These are phyloP conservation scores for Drosophila suboccidentalis DNA, from an alignment of 2,888 invertebrate genomes.

Conservation along the genomic window DNA sequence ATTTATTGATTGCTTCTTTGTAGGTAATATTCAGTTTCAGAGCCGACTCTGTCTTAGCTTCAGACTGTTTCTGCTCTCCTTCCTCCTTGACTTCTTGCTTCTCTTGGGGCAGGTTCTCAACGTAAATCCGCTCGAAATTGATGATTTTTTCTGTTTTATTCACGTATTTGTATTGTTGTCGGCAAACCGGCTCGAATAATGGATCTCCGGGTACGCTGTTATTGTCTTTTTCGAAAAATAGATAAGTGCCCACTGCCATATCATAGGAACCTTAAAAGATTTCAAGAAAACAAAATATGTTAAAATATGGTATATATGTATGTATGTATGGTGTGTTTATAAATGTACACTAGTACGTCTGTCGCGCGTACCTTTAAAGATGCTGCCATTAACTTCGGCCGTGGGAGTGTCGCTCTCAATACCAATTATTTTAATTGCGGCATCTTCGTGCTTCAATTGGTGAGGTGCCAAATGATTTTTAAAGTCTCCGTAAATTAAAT, in stretches of 20 bases:
- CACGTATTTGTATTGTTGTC: slow-evolving; percentile 87
- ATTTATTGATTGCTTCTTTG: slow-evolving; percentile 82
- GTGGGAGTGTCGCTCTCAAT: slow-evolving; percentile 88
- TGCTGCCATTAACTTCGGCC: slow-evolving; percentile 89
- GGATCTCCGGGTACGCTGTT: slow-evolving; percentile 86
- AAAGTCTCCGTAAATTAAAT: slow-evolving; percentile 84
- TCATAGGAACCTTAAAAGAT: slow-evolving; percentile 88
- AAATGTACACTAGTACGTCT: no score
- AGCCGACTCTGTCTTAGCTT: slow-evolving; percentile 14
- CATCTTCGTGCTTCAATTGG: slow-evolving; percentile 75
- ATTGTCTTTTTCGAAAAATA: slow-evolving; percentile 90
- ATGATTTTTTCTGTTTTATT: slow-evolving; percentile 89
- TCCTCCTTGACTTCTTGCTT: slow-evolving; percentile 38
- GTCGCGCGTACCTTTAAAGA: slow-evolving; percentile 86
- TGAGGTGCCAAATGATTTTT: slow-evolving; percentile 81
- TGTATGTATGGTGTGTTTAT: neutral
- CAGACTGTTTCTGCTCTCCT: slow-evolving; percentile 12
- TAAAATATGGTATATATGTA: no score
- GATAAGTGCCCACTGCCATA: slow-evolving; percentile 89
- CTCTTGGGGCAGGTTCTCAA: slow-evolving; percentile 81
- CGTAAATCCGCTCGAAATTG: slow-evolving; percentile 89
- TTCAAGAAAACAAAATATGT: neutral
- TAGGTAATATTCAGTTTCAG: slow-evolving; percentile 77
- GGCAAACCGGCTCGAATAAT: slow-evolving; percentile 87
- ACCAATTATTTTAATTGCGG: slow-evolving; percentile 87